Evolutionary conservation across 2,888 invertebrate species (phyloP).

Genomic region (Zhuqinia jingwanae): DNA sequence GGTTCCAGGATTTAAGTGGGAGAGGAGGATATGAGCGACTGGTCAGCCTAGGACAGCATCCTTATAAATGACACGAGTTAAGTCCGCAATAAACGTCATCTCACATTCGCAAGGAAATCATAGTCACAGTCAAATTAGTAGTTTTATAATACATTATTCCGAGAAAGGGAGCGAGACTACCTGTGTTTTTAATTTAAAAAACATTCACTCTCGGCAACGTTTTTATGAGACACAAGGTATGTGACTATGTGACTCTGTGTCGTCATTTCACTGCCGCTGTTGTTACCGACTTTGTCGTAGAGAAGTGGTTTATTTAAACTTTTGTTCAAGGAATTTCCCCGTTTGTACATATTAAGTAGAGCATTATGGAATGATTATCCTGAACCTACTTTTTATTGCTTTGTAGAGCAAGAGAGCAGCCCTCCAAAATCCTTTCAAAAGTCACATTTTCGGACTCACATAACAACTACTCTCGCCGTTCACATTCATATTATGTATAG

Average conservation of each 20-base stretch:
- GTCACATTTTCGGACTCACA: not conserved
- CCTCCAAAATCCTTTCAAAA: slow-evolving; percentile 1
- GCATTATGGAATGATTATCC: slow-evolving; percentile 26
- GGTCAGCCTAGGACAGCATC: no score
- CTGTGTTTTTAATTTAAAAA: not conserved
- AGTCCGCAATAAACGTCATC: not conserved
- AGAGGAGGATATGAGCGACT: no score
- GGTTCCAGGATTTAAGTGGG: no score
- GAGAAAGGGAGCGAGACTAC: not conserved
- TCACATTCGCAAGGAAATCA: not conserved
- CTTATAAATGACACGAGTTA: not conserved
- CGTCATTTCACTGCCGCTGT: not conserved
- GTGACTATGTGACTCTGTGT: not conserved
- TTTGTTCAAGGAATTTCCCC: not conserved
- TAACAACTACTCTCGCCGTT: not conserved
- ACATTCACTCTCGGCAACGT: not conserved
- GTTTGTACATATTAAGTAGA: slow-evolving; percentile 3
- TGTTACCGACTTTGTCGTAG: no score
- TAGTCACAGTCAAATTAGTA: not conserved
- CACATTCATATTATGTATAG: no score
- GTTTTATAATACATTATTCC: not conserved
- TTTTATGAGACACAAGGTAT: not conserved
- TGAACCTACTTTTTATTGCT: slow-evolving; percentile 20
- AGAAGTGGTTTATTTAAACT: not conserved
- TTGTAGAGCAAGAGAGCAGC: not conserved